Evolutionary conservation across 2,113 vertebrate genomes (phyloP).

Genomic region (Tricholaema leucomelas): DNA sequence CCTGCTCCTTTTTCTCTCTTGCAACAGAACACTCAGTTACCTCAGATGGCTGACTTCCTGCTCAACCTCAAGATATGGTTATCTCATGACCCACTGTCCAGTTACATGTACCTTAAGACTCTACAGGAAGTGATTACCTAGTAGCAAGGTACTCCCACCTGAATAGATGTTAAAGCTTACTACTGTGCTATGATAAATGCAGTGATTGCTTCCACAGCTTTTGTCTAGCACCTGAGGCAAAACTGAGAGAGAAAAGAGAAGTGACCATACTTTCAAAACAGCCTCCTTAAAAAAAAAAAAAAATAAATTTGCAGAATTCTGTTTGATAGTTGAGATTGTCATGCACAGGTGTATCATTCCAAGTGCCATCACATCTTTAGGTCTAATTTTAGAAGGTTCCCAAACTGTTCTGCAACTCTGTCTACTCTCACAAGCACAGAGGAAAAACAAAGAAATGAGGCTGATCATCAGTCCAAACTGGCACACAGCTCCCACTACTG

Average conservation of each 20-base stretch:
- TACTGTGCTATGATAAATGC: not conserved
- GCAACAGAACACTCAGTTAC: not conserved
- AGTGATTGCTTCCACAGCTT: not conserved
- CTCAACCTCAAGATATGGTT: not conserved
- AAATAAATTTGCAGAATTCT: not conserved
- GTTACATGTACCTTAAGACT: not conserved
- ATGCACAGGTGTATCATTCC: not conserved
- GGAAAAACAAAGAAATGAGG: not conserved
- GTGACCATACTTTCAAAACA: not conserved
- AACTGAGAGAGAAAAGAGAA: not conserved
- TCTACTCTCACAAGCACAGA: not conserved
- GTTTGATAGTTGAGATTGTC: not conserved
- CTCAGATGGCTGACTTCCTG: not conserved
- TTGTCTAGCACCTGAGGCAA: not conserved
- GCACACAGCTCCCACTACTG: not conserved
- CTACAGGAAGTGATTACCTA: fast-evolving
- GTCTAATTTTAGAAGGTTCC: not conserved
- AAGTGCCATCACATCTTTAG: not conserved
- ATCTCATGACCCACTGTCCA: not conserved
- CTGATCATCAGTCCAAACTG: not conserved
- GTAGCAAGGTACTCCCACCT: not conserved
- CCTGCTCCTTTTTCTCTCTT: not conserved
- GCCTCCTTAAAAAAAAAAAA: not conserved
- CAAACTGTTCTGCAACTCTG: not conserved
- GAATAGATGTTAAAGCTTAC: not conserved